Base-by-base conservation (phyloP, 2,888 invertebrate genomes). In the Anoplius nigerrimus region DNA sequence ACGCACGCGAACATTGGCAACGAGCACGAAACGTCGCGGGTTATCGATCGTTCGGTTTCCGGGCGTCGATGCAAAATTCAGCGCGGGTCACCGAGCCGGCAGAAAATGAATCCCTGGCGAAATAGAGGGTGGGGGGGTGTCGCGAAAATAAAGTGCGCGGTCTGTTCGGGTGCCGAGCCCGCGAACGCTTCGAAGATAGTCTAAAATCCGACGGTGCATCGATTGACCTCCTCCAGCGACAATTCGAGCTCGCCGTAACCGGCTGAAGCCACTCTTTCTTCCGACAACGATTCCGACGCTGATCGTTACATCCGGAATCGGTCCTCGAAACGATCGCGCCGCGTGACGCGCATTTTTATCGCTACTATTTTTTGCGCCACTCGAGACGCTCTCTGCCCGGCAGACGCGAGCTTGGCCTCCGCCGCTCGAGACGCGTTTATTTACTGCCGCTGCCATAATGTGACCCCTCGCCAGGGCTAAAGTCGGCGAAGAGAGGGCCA, bases 201-300 rank as follows among this genome's bases (percentile, higher is more conserved):
- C 22, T 53, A 18, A 18, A 22, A 22, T 20, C 53, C 6, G 13
- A 15, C 20, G 53, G 5, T 22, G 22, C 53, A 22, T 20, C 21
- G 53, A 68, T 65, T 43, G 62, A 45, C n/a, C 21, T 27, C 56
- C 2, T 11, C 24, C 55, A 18, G 56, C 21, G 69, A 62, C 60
- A 60, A 68, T 68, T 54, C 55, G 16, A 20, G 45, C 18, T 46
- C 5, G 53, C 59, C 1, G 11, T 34, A 6, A 11, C 11, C 34
- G 21, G 42, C 42, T 18, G 24, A 48, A 18, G 20, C 27, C 22
- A 20, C 21, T 61, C 56, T 53, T 55, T 63, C 71, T 55, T 74
- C 70, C 66, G 27, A 72, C 71, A 71, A 51, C 22, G 69, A 71
- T 69, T 72, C 74, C 62, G 77, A 74, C 55, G 69, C n/a, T n/a